Conservation (phyloP, 2,797 vertebrate species). For the Fistularia commersonii region DNA sequence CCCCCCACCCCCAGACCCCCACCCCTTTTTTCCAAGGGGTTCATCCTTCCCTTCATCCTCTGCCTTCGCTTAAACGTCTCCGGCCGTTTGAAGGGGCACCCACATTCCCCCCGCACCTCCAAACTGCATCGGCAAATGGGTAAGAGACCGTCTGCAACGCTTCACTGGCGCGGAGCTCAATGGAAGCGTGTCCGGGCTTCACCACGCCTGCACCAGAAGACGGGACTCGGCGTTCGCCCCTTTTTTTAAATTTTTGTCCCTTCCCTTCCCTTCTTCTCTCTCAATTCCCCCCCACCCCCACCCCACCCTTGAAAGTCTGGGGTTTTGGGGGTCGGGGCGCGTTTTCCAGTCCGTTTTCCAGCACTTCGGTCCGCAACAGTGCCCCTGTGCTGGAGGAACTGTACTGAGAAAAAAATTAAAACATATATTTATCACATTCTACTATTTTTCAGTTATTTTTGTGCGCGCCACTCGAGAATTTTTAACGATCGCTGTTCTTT, state of each 20-base stretch:
- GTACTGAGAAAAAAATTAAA: too few species aligned
- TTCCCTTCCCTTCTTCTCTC: too few species aligned
- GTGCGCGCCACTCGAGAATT: too few species aligned
- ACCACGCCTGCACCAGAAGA: slow-evolving; percentile 56
- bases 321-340: too few species aligned
- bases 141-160: slow-evolving; percentile 68
- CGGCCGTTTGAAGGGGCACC: slow-evolving; percentile 70
- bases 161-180: slow-evolving; percentile 55
- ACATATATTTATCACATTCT: too few species aligned
- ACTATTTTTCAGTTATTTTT: too few species aligned
- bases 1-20: slow-evolving; percentile 35
- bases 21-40: neutral
- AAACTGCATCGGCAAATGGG: slow-evolving; percentile 76
- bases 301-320: too few species aligned
- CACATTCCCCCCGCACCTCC: slow-evolving; percentile 60
- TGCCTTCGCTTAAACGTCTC: slow-evolving; percentile 56
- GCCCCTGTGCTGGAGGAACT: too few species aligned
- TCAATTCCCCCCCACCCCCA: too few species aligned
- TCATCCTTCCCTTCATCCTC: slow-evolving; percentile 24
- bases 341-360: too few species aligned
- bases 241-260: neutral
- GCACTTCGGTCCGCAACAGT: too few species aligned
- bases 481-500: too few species aligned
- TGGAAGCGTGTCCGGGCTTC: slow-evolving; percentile 46
- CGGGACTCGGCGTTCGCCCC: slow-evolving; percentile 33